Percentiles rank a stretch among this genome's conserved stretches.
Conservation (phyloP, 1,140 invertebrate genomes). For the Amphibalanus amphitrite region DNA sequence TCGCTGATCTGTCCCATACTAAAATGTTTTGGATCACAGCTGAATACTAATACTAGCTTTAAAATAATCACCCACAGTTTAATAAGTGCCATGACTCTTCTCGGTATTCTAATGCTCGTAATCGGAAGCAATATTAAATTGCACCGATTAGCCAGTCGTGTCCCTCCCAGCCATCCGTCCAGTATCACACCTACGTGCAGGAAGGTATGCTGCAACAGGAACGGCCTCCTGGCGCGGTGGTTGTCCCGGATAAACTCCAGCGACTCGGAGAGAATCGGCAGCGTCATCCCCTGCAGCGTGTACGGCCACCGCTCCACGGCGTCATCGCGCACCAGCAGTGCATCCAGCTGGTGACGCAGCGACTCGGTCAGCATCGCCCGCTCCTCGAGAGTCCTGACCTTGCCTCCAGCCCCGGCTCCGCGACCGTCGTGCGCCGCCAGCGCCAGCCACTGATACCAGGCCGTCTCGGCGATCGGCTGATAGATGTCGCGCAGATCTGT, state of each 20-base stretch:
- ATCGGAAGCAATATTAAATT: no score
- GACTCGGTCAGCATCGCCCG: background rate
- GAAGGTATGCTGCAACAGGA: background rate
- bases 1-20: no score
- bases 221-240: background rate
- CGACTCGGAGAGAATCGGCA: background rate
- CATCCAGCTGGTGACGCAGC: background rate
- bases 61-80: no score
- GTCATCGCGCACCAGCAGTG: background rate
- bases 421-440: no score
- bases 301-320: background rate
- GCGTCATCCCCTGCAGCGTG: background rate
- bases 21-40: no score
- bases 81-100: no score
- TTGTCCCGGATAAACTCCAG: background rate
- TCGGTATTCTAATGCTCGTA: no score
- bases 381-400: background rate
- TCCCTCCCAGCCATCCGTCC: no score
- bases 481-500: background rate
- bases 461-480: background rate
- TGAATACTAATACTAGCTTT: no score
- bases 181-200: background rate
- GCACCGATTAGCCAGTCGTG: no score
- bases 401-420: no score
- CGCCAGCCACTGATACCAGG: background rate